These are phyloP conservation scores for Ganaspis brasiliensis DNA, from an alignment of 2,888 invertebrate species.

Conservation along the genomic window DNA sequence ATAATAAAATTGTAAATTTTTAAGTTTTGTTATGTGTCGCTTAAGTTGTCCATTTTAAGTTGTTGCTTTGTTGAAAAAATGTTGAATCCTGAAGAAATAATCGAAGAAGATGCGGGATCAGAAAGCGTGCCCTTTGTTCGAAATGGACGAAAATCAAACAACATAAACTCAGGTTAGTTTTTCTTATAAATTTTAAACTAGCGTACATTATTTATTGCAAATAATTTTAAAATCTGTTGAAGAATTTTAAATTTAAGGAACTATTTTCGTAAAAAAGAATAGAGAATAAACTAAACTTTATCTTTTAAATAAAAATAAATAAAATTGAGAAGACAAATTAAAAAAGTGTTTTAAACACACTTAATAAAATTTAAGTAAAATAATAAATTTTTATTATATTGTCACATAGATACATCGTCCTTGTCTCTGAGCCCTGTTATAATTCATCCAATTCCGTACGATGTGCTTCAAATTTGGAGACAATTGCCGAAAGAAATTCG, in stretches of 20 bases:
- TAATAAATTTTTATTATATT: too few relatives aligned
- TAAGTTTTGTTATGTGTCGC: background rate
- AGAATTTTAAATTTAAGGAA: too few relatives aligned
- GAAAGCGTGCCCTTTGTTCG: background rate
- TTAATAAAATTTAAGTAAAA: too few relatives aligned
- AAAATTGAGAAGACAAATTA: too few relatives aligned
- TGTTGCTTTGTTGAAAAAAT: background rate
- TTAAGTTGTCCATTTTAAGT: background rate
- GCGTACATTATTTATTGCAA: too few relatives aligned
- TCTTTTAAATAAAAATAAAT: too few relatives aligned
- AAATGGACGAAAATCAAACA: slow-evolving; percentile 3
- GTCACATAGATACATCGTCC: background rate
- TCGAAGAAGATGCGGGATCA: background rate
- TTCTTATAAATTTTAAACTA: background rate
- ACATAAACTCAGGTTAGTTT: slow-evolving; percentile 18
- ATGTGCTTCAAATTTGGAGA: slow-evolving; percentile 84
- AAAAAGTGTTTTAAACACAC: too few relatives aligned
- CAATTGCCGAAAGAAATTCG: slow-evolving; percentile 86
- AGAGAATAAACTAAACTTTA: too few relatives aligned
- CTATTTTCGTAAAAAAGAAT: too few relatives aligned
- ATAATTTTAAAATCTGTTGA: background rate
- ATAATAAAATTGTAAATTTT: too few relatives aligned
- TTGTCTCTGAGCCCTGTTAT: slow-evolving; percentile 56
- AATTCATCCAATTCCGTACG: slow-evolving; percentile 73
- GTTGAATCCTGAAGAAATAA: background rate